These are phyloP conservation scores for Cepphus grylle DNA, from an alignment of 2,113 vertebrate species.

Conservation along the genomic window DNA sequence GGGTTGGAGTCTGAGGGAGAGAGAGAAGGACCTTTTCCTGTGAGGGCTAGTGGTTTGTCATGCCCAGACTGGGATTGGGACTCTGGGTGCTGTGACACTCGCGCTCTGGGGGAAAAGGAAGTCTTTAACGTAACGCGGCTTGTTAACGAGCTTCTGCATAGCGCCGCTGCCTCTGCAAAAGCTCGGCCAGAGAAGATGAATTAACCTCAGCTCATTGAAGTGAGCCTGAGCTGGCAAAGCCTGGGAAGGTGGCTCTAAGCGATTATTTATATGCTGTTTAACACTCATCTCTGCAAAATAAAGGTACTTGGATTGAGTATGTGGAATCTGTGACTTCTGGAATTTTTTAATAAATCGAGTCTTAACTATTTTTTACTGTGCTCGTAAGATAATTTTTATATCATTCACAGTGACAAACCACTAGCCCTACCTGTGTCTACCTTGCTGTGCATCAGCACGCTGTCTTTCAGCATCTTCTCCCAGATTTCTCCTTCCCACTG, in stretches of 20 bases:
- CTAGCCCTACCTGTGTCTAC: not conserved
- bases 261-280: not conserved
- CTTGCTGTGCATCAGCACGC: not conserved
- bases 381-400: not conserved
- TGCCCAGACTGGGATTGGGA: not conserved
- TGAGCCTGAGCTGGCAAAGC: not conserved
- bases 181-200: not conserved
- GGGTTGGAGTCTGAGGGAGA: not conserved
- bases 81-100: not conserved
- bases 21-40: not conserved
- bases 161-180: not conserved
- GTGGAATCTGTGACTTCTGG: not conserved
- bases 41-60: conserved; percentile 31
- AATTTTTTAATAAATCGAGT: not conserved
- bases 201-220: not conserved
- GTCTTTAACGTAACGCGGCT: not conserved
- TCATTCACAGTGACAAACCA: not conserved
- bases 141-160: not conserved
- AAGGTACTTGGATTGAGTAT: not conserved
- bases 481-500: no score
- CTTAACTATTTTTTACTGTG: not conserved
- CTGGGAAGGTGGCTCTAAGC: not conserved
- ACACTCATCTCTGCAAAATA: not conserved
- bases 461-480: not conserved
- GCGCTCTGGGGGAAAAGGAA: not conserved